Conservation (phyloP, 2,797 vertebrate species). For the Lophotriccus pileatus region DNA sequence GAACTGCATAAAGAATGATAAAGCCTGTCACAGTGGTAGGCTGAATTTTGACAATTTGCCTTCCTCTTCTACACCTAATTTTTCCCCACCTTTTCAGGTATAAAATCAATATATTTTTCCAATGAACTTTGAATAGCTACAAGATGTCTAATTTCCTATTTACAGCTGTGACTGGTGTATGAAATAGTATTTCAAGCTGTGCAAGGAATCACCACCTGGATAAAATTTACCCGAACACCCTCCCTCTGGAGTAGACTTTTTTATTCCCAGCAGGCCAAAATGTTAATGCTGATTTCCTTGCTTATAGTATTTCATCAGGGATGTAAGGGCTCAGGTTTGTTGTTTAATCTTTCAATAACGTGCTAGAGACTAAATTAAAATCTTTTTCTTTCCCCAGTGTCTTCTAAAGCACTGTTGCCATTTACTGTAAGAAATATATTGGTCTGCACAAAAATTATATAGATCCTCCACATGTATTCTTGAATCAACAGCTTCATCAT, state of each 20-base stretch:
- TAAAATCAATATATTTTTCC: neutral
- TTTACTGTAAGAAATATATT: neutral
- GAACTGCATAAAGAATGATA: neutral
- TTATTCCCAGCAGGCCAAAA: neutral
- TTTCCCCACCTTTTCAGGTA: neutral
- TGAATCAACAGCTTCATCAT: neutral
- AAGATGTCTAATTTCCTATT: neutral
- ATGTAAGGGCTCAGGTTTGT: neutral
- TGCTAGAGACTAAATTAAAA: neutral
- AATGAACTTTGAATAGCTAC: neutral
- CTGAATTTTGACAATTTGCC: neutral
- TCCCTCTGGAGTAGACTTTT: neutral
- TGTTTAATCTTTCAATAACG: neutral
- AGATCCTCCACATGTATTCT: neutral
- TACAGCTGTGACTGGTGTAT: neutral
- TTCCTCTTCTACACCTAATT: neutral
- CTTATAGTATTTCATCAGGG: neutral
- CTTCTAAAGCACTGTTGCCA: neutral
- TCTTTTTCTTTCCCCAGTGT: neutral
- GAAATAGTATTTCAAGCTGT: conserved; percentile 1
- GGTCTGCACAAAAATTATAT: neutral
- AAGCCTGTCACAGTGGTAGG: neutral
- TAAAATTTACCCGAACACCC: neutral
- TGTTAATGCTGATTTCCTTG: neutral
- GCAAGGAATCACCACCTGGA: neutral